Evolutionary conservation across 2,797 vertebrate genomes (phyloP).

Genomic region (Rhabdomys pumilio): DNA sequence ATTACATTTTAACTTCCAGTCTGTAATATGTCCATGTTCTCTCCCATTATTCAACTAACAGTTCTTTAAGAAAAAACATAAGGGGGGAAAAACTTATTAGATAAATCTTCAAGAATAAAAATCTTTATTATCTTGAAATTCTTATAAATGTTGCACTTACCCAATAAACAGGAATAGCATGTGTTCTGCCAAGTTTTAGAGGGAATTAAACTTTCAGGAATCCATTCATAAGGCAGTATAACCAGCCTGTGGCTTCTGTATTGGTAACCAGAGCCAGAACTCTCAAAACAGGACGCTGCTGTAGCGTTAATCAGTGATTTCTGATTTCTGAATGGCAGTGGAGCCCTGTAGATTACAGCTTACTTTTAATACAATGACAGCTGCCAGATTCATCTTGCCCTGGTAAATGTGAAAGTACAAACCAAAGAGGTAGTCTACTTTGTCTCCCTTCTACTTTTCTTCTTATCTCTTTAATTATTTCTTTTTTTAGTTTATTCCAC

Average conservation of each 20-base stretch:
- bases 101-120: slow-evolving; percentile 25
- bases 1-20: slow-evolving; percentile 49
- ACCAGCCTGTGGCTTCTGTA: background rate
- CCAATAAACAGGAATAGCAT: slow-evolving; percentile 35
- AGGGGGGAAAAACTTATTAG: background rate
- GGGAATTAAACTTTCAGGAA: slow-evolving; percentile 32
- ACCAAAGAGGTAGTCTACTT: background rate
- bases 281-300: background rate
- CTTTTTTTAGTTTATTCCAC: background rate
- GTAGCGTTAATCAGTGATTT: background rate
- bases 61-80: slow-evolving; percentile 1
- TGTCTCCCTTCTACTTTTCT: background rate
- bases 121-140: slow-evolving; percentile 23
- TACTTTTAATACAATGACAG: background rate
- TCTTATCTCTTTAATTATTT: background rate
- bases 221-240: background rate
- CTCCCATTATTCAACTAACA: background rate
- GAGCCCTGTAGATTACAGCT: background rate
- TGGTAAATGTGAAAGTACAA: background rate
- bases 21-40: slow-evolving; percentile 42
- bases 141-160: slow-evolving; percentile 26
- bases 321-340: slow-evolving; percentile 2
- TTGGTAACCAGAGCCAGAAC: background rate
- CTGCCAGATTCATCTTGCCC: background rate
- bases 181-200: background rate